Percentiles rank a stretch among this genome's conserved stretches.
Conservation (phyloP, 2,888 invertebrate species). For the Drosophila nigricruria region DNA sequence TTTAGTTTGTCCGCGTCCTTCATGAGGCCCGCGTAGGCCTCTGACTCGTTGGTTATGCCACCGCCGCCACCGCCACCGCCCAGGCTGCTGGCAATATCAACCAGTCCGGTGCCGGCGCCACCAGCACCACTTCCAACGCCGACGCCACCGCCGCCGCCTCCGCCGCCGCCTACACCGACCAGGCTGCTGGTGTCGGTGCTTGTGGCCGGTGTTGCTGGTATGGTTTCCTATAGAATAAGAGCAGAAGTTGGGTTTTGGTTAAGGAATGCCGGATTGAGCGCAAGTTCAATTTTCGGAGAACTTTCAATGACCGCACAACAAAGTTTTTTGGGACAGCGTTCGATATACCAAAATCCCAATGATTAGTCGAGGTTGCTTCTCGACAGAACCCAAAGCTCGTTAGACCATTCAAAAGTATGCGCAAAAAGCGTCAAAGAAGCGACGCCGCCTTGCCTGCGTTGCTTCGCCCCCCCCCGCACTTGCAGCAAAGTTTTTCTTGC, state of each 20-base stretch:
- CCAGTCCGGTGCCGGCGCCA: constrained; percentile 47
- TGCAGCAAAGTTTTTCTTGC: constrained; percentile 62
- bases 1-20: constrained; percentile 95
- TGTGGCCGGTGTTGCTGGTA: constrained; percentile 81
- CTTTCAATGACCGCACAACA: constrained; percentile 73
- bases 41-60: constrained; percentile 73
- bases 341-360: constrained; percentile 74
- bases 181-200: constrained; percentile 75
- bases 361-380: constrained; percentile 59
- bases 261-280: constrained; percentile 30
- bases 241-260: neutral
- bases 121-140: constrained; percentile 30
- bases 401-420: constrained; percentile 71
- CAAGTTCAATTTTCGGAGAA: constrained; percentile 38
- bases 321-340: constrained; percentile 71
- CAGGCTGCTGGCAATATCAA: constrained; percentile 63
- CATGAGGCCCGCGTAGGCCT: constrained; percentile 86
- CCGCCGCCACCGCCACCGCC: constrained; percentile 52
- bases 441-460: neutral
- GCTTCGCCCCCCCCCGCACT: neutral
- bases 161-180: constrained; percentile 60
- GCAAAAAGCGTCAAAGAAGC: constrained; percentile 68
- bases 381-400: constrained; percentile 57
- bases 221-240: constrained; percentile 74
- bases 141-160: constrained; percentile 39